Base-by-base conservation (phyloP, 2,113 vertebrate genomes). In the Coryphaenoides rupestris region DNA sequence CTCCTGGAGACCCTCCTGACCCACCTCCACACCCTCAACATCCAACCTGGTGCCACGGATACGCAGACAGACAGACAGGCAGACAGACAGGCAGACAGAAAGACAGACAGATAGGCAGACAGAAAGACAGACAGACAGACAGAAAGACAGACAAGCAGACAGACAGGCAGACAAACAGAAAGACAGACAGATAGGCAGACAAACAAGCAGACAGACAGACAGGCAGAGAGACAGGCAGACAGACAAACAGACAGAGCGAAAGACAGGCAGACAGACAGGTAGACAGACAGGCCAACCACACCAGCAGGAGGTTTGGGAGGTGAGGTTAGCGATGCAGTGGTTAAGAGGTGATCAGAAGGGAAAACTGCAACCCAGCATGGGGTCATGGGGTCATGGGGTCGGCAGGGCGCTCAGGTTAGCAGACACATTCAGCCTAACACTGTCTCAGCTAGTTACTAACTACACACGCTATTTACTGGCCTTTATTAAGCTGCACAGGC, bases 11-110 rank as follows among this genome's bases (percentile, higher is more conserved):
- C 93, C 88, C 46, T 98, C 96, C 63, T 96, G 94, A 55, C 90
- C 92, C 74, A 91, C 93, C 86, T 98, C 96, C 91, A 93, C 86
- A 72, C 92, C 93, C 91, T 98, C 95, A 93, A 95, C 95, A 90
- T 96, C 93, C 92, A 98, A 93, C 96, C 96, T 97, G 87, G 72
- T 75, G 81, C 84, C 81, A 71, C 61, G 62, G 40, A n/a, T 16
- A 50, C 9, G 47, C 28, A 63, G 9, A 71, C 57, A 84, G n/a
- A 86, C 72, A 77, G 59, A 85, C 61, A 74, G 40, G 78, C 78
- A 70, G 46, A 83, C 73, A 84, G 21, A 81, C 47, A 50, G 21
- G 21, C 33, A 3, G 53, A 70, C 75, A 75, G 14, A 66, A 55
- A 22, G 14, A 23, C 14, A 21, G 33, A 12, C 33, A 40, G 6